phyloP scores from a whole-genome alignment of 1,140 invertebrate genomes.

The Heliothis subflexa region DNA sequence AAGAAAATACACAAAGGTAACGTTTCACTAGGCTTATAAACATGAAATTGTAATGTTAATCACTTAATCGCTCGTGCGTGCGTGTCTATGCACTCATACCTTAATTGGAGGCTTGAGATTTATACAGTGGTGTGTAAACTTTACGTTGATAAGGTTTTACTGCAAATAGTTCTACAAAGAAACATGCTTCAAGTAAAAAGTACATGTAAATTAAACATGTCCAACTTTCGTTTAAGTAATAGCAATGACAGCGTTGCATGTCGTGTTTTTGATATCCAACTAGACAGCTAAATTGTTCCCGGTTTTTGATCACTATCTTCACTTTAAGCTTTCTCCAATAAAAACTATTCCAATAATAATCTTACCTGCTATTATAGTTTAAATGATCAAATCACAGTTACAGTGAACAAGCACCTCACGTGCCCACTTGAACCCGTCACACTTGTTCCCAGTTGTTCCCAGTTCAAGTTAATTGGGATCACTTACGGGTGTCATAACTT shows the following conservation, averaged over 20 bases:
- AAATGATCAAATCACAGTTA: background rate
- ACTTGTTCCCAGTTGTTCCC: conserved; percentile 12
- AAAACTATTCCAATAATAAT: too few relatives aligned
- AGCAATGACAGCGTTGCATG: too few relatives aligned
- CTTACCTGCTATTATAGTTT: background rate
- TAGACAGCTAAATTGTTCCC: too few relatives aligned
- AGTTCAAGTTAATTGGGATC: conserved; percentile 36
- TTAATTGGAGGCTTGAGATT: conserved; percentile 2
- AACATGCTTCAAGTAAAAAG: too few relatives aligned
- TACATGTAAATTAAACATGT: too few relatives aligned
- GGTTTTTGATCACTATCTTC: too few relatives aligned
- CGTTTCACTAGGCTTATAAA: conserved; percentile 11
- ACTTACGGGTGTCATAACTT: conserved; percentile 42
- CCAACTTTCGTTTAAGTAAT: too few relatives aligned
- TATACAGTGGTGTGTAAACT: background rate
- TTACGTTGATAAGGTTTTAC: background rate
- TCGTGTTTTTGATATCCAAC: too few relatives aligned
- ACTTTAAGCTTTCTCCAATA: too few relatives aligned
- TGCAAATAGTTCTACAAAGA: too few relatives aligned
- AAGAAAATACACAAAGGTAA: conserved; percentile 3
- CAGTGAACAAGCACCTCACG: conserved; percentile 14
- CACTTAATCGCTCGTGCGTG: conserved; percentile 27
- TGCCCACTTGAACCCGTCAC: conserved; percentile 13
- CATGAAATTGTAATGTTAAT: conserved; percentile 24
- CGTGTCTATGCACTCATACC: background rate